Evolutionary conservation across 2,888 invertebrate species (phyloP).

Genomic region (Clostera curtula): DNA sequence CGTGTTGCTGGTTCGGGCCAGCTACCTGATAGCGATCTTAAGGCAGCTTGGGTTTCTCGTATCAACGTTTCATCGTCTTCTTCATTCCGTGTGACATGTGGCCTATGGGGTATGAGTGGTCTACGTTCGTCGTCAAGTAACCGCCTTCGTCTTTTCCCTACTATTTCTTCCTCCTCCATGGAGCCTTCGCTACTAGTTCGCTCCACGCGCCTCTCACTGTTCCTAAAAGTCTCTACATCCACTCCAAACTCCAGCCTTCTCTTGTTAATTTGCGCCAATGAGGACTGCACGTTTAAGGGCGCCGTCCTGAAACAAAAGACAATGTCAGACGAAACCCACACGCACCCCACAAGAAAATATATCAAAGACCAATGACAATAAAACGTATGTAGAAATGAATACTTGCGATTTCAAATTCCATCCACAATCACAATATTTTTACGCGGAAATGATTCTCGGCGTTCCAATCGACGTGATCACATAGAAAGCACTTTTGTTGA

Average conservation of each 20-base stretch:
- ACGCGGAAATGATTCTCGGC: conserved; percentile 76
- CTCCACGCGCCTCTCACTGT: conserved; percentile 49
- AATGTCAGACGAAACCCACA: conserved; percentile 27
- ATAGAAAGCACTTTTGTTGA: conserved; percentile 57
- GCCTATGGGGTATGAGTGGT: conserved; percentile 43
- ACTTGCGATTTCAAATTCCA: conserved; percentile 74
- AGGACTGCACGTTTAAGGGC: conserved; percentile 72
- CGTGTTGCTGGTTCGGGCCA: conserved; percentile 82
- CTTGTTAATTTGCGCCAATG: conserved; percentile 80
- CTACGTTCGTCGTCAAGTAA: conserved; percentile 62
- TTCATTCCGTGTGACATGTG: conserved; percentile 47
- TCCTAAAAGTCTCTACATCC: conserved; percentile 63
- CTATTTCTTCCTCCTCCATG: conserved; percentile 59
- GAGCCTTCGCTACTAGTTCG: conserved; percentile 53
- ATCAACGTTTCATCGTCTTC: conserved; percentile 89
- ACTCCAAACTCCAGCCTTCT: conserved; percentile 79
- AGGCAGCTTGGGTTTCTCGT: conserved; percentile 89
- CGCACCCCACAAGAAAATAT: conserved; percentile 19
- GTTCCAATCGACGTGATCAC: conserved; percentile 67
- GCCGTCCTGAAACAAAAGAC: conserved; percentile 66
- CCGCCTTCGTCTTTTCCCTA: conserved; percentile 59
- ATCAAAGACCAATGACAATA: conserved; percentile 24
- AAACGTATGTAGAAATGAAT: conserved; percentile 42
- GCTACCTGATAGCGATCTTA: conserved; percentile 90
- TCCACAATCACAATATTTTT: conserved; percentile 74